Evolutionary conservation across 1,140 invertebrate species (phyloP).

Genomic region (Galleria mellonella): DNA sequence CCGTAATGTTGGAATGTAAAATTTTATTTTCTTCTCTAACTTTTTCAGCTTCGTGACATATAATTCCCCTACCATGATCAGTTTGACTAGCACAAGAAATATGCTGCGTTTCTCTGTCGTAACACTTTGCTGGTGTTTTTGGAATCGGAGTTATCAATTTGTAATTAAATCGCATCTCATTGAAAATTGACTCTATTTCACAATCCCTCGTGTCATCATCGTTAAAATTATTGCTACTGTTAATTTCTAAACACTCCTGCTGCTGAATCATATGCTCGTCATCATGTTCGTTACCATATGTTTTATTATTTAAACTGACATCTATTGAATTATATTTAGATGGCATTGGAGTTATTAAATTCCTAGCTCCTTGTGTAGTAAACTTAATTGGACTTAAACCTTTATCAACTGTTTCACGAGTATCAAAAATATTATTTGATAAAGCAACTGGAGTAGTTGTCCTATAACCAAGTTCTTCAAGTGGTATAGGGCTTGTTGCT

Average conservation of each 20-base stretch:
- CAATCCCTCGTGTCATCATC: slow-evolving; percentile 27
- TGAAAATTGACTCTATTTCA: slow-evolving; percentile 54
- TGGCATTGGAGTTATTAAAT: too few relatives aligned
- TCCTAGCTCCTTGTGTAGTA: background rate
- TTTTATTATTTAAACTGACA: too few relatives aligned
- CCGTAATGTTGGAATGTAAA: slow-evolving; percentile 19
- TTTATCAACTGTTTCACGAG: slow-evolving; percentile 2
- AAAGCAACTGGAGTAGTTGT: too few relatives aligned
- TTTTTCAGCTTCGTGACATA: slow-evolving; percentile 22
- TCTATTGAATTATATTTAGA: too few relatives aligned
- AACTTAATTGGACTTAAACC: slow-evolving; percentile 17
- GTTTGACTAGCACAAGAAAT: background rate
- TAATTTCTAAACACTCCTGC: slow-evolving; percentile 27
- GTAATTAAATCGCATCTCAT: slow-evolving; percentile 34
- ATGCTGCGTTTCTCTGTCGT: background rate
- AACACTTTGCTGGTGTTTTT: slow-evolving; percentile 27
- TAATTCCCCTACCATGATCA: background rate
- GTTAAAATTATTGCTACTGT: slow-evolving; percentile 31
- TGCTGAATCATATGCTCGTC: too few relatives aligned
- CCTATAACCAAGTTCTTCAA: background rate
- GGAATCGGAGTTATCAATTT: slow-evolving; percentile 45
- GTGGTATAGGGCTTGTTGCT: slow-evolving; percentile 13
- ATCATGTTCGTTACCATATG: too few relatives aligned
- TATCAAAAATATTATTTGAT: background rate
- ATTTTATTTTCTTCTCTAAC: slow-evolving; percentile 28